Conservation (phyloP, 2,888 invertebrate genomes). For the Drosophila formosana region DNA sequence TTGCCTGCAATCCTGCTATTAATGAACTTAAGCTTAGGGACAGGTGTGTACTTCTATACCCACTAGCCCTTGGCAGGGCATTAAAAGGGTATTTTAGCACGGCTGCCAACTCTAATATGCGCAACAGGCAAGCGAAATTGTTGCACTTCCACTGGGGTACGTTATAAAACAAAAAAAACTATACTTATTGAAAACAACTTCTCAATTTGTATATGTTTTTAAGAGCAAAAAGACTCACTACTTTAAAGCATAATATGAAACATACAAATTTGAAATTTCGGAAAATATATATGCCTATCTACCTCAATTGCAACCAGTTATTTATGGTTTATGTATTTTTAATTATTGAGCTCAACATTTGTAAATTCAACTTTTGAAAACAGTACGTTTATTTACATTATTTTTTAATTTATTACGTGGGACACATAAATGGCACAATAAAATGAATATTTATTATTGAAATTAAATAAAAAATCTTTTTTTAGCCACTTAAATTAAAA, state of each 20-base stretch:
- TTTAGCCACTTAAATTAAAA: background rate
- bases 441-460: background rate
- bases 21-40: constrained; percentile 55
- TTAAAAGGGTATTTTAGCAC: background rate
- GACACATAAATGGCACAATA: background rate
- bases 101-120: background rate
- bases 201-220: too few species aligned
- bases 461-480: too few species aligned
- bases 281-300: too few species aligned
- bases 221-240: too few species aligned
- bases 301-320: background rate
- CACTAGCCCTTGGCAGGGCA: background rate
- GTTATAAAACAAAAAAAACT: too few species aligned
- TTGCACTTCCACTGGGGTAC: background rate
- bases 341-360: background rate
- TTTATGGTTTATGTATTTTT: too few species aligned
- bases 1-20: constrained; percentile 49
- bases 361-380: background rate
- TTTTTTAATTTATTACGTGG: background rate
- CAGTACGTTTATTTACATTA: background rate
- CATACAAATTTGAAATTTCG: too few species aligned
- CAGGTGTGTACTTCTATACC: constrained; percentile 35
- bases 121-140: background rate
- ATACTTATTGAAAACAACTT: too few species aligned
- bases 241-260: too few species aligned